Percentiles rank a stretch among this genome's conserved stretches.
phyloP scores from a whole-genome alignment of 2,797 vertebrate species.

The Crocodylus rhombifer region DNA sequence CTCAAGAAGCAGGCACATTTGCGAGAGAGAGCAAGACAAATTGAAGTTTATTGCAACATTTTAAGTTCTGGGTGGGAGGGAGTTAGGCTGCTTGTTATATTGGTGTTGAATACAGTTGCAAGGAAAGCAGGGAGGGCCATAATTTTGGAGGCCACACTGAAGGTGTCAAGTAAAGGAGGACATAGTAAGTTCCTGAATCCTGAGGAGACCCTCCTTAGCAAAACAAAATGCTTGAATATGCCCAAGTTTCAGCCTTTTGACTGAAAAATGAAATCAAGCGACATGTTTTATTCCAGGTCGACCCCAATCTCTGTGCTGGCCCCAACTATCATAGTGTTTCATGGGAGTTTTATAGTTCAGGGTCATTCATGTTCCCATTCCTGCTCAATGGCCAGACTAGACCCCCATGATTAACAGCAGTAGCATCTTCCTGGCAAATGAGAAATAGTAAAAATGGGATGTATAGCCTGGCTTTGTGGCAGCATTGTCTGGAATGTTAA shows the following conservation, averaged over 20 bases:
- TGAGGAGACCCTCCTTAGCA: neutral
- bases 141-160: too few species aligned
- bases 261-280: neutral
- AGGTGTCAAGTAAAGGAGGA: neutral
- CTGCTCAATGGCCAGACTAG: neutral
- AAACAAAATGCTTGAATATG: neutral
- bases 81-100: neutral
- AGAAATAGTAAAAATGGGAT: too few species aligned
- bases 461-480: neutral
- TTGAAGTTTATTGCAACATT: fast-evolving
- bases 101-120: neutral
- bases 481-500: neutral
- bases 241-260: conserved; percentile 15
- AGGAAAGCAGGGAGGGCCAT: neutral
- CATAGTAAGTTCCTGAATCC: neutral
- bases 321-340: neutral
- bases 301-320: neutral
- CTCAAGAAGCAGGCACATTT: neutral
- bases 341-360: neutral
- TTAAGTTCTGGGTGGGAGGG: neutral
- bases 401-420: neutral
- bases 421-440: neutral
- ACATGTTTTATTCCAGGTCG: neutral
- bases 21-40: neutral
- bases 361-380: neutral